Base-by-base conservation (phyloP, 2,797 vertebrate species). In the Phoxinus dragarum region DNA sequence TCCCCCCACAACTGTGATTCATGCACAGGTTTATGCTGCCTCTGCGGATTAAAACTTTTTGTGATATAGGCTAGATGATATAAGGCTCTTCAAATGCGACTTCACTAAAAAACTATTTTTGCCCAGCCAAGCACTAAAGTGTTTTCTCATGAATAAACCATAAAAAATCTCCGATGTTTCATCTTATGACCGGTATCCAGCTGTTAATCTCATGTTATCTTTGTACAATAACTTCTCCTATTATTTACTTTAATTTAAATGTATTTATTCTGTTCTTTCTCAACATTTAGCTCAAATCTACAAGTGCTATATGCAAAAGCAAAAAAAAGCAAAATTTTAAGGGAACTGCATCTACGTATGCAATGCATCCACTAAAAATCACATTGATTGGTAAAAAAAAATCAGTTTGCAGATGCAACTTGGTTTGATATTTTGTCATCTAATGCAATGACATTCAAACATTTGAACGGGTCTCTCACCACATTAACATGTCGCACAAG, bases 21-120 rank as follows among this genome's bases (percentile, higher is more conserved):
- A 76, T 11, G 21, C 19, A 38, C 34, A 76, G 73, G 34, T 76
- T 56, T 76, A 66, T 64, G 77, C 56, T 79, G 38, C 56, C 56
- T 78, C 38, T 64, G 76, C 40, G 8, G 9, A 64, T 78, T 42
- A 40, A 61, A 64, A 79, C 38, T 11, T 66, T 36, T 79, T 19
- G 77, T 19, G n/a, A 56, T 19, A 75, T 36, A 74, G 27, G 27
- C 27, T 27, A 27, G 27, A 73, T 14, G 40, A 66, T 80, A 36
- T 67, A 49, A 52, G 21, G 7, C 31, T 36, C 78, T 49, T 79
- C 40, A 66, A 61, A 44, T 66, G 10, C 0, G 17, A 79, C n/a
- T 66, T 52, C 31, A 67, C 6, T 5, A 14, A 42, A 19, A 4
- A 59, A n/a, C 0, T 8, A 8, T 36, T 59, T 49, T 68, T 68